Base-by-base conservation (phyloP, 2,888 invertebrate genomes). In the Tiphia femorata region DNA sequence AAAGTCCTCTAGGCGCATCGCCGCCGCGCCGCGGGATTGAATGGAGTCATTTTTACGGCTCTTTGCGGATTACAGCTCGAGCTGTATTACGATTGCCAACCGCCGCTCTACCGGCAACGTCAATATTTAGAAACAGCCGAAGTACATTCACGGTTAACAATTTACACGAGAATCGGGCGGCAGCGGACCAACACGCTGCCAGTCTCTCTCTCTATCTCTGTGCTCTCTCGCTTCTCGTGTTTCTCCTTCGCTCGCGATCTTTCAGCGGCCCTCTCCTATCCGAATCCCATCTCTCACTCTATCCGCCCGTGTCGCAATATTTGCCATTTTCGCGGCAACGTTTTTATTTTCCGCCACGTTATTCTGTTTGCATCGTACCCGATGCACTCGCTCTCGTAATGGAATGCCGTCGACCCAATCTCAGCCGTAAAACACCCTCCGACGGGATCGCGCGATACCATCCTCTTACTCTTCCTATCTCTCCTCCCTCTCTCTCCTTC, bases 61-160 rank as follows among this genome's bases (percentile, higher is more conserved):
- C n/a, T n/a, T n/a, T n/a, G n/a, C n/a, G n/a, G n/a, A n/a, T n/a
- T n/a, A n/a, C n/a, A n/a, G n/a, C n/a, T n/a, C n/a, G n/a, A n/a
- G n/a, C n/a, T n/a, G n/a, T n/a, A n/a, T n/a, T n/a, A n/a, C n/a
- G n/a, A n/a, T n/a, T n/a, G n/a, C n/a, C n/a, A n/a, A n/a, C n/a
- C n/a, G n/a, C n/a, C n/a, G n/a, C n/a, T n/a, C n/a, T n/a, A n/a
- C 58, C 58, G 48, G 59, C 60, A 67, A 54, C 67, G 67, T 70
- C 68, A 70, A 69, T 70, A 70, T 69, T 69, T 69, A 69, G 64
- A 64, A 56, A 70, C 61, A 64, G 70, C 49, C 61, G 64, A 69
- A 67, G 61, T 30, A 44, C 16, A 17, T 30, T 19, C 16, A n/a
- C 27, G 25, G 30, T 44, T 44, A 33, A 33, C 33, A 33, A 33